These are phyloP conservation scores for Vulpes vulpes DNA, from an alignment of 2,113 vertebrate genomes.

Conservation along the genomic window DNA sequence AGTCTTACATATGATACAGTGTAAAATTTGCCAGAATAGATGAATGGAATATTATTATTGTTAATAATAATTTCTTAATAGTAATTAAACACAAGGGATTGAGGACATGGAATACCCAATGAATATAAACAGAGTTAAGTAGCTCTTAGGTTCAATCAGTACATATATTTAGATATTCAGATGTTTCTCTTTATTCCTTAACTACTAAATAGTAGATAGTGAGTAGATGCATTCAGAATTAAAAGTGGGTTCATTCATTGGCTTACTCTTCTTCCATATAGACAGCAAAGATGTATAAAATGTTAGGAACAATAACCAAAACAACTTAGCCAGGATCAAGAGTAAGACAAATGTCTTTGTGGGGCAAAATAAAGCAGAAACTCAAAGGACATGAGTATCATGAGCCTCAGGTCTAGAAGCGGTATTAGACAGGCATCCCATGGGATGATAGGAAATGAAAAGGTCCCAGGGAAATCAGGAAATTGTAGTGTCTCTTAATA, in stretches of 20 bases:
- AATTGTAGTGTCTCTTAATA: background rate
- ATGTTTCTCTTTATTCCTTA: background rate
- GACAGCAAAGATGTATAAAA: background rate
- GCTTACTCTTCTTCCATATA: background rate
- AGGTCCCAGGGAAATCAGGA: background rate
- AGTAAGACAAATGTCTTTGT: background rate
- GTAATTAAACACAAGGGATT: background rate
- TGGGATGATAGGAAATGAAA: background rate
- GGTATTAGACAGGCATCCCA: background rate
- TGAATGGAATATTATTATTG: background rate
- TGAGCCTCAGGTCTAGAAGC: background rate
- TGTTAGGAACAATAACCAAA: background rate
- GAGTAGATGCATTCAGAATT: background rate
- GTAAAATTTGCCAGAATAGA: background rate
- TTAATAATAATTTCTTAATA: background rate
- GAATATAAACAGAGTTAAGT: background rate
- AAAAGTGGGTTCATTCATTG: background rate
- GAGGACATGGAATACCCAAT: background rate
- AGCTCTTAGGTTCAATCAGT: slow-evolving; percentile 20
- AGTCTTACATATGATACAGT: background rate
- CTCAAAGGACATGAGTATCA: background rate
- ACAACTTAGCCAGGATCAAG: background rate
- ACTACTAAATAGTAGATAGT: background rate
- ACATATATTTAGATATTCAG: slow-evolving; percentile 15
- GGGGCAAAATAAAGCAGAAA: background rate